Evolutionary conservation across 2,888 invertebrate species (phyloP).

Genomic region (Podotricha telesiphe): DNA sequence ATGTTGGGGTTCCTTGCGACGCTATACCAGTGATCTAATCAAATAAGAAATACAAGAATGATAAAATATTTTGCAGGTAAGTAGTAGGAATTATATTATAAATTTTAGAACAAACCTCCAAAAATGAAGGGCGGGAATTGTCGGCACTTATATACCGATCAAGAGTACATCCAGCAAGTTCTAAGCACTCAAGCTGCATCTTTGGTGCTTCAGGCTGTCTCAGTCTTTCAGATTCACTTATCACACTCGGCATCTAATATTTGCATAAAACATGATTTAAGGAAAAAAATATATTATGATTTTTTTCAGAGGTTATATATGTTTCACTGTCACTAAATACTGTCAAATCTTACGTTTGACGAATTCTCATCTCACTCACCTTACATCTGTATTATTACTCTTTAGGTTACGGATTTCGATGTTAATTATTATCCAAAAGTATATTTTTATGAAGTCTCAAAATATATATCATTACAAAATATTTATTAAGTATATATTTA

Average conservation of each 20-base stretch:
- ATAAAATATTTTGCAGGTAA: neutral
- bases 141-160: slow-evolving; percentile 89
- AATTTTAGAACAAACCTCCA: slow-evolving; percentile 75
- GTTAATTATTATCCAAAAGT: neutral
- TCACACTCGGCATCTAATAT: slow-evolving; percentile 74
- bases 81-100: neutral
- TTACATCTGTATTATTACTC: neutral
- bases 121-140: slow-evolving; percentile 87
- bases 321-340: slow-evolving; percentile 39
- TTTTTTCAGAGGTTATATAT: slow-evolving; percentile 42
- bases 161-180: slow-evolving; percentile 90
- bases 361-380: slow-evolving; percentile 2
- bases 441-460: neutral
- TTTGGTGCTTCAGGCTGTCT: slow-evolving; percentile 65
- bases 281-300: slow-evolving; percentile 44
- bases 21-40: slow-evolving; percentile 85
- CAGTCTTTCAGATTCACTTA: slow-evolving; percentile 63
- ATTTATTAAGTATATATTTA: neutral
- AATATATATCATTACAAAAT: neutral
- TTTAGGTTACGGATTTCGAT: neutral
- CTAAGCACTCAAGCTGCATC: slow-evolving; percentile 86
- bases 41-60: slow-evolving; percentile 35
- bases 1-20: slow-evolving; percentile 89
- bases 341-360: slow-evolving; percentile 15
- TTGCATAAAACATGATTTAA: slow-evolving; percentile 51